Evolutionary conservation across 2,797 vertebrate genomes (phyloP).

Genomic region (Danionella dracula): DNA sequence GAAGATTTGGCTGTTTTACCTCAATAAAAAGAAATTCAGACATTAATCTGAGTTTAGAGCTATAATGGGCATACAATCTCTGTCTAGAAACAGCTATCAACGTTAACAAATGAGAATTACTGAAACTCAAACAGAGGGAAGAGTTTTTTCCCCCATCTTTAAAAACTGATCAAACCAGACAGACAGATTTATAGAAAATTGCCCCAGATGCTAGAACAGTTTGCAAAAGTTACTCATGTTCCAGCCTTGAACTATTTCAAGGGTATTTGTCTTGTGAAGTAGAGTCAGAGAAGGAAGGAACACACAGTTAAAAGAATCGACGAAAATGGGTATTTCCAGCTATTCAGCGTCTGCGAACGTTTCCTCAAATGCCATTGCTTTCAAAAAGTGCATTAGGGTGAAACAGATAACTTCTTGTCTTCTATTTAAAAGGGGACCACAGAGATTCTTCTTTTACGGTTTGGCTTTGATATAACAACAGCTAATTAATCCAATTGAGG

Average conservation of each 20-base stretch:
- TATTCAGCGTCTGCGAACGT: constrained; percentile 9
- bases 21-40: neutral
- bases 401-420: neutral
- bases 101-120: neutral
- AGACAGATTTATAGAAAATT: neutral
- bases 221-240: constrained; percentile 20
- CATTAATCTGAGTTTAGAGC: neutral
- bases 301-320: constrained; percentile 1
- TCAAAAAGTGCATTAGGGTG: constrained; percentile 10
- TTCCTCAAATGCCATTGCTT: constrained; percentile 14
- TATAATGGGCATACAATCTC: neutral
- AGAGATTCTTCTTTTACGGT: neutral
- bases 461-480: constrained; percentile 50
- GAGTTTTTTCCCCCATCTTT: neutral
- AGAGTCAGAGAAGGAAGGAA: constrained; percentile 15
- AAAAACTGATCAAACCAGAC: neutral
- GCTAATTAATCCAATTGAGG: constrained; percentile 51
- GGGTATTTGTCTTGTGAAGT: constrained; percentile 17
- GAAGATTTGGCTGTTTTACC: no score
- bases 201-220: neutral
- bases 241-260: constrained; percentile 3
- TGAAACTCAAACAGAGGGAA: neutral
- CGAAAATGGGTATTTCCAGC: constrained; percentile 30
- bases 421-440: constrained; percentile 1
- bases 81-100: neutral